Base-by-base conservation (phyloP, 2,888 invertebrate species). In the Callyntrura guangdongensis region DNA sequence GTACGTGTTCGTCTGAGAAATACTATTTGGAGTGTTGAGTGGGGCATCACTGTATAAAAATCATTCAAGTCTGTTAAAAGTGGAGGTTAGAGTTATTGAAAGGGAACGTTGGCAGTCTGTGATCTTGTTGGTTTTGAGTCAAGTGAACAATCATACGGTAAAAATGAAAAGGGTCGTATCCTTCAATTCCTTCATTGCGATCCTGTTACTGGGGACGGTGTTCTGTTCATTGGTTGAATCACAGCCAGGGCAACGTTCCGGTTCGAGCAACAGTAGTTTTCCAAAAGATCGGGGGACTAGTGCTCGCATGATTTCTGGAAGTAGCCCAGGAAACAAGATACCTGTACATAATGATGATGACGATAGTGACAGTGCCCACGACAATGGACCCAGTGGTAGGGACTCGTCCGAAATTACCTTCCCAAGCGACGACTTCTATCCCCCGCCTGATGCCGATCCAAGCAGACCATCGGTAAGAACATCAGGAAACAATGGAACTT, bases 361-460 rank as follows among this genome's bases (percentile, higher is more conserved):
- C 17, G 20, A 25, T 22, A 47, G 47, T 25, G 67, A 67, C 36
- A 81, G 61, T 53, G 79, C 64, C 0, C 79, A 79, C 77, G 86
- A 86, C 14, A 77, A 61, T n/a, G 25, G n/a, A 9, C 79, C 79
- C 3, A 20, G 2, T n/a, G 79, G 8, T 11, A 25, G 79, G 2
- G 85, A 85, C 36, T 85, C 85, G n/a, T 74, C 74, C 6, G 86
- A 61, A 67, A 79, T 86, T 2, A 25, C 22, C 0, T 77, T 79
- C 47, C 86, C 86, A 8, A 20, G 14, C 0, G 79, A 86, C 0
- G 47, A 25, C 4, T 49, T 27, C 11, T 49, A 36, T 79, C 61
- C 45, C 17, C 77, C 74, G 27, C 49, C 6, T 4, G 53, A 25
- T n/a, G n/a, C n/a, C n/a, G n/a, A n/a, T 36, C 36, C 36, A 36